Base-by-base conservation (phyloP, 1,140 invertebrate genomes). In the Lithobius niger region DNA sequence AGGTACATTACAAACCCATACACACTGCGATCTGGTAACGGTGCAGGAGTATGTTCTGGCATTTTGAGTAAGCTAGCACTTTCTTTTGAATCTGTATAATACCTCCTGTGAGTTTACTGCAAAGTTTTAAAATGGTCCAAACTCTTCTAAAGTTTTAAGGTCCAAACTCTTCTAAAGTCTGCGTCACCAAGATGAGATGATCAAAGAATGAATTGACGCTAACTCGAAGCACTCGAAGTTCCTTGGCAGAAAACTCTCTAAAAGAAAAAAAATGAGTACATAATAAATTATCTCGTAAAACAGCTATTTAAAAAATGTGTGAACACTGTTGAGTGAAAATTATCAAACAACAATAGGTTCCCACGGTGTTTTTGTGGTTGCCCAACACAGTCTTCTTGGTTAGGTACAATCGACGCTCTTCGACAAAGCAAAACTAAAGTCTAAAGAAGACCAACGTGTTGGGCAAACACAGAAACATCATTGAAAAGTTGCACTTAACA, bases 1-100 rank as follows among this genome's bases (percentile, higher is more conserved):
- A 93, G 75, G 64, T 84, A 90, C 63, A 92, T 74, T 31, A 82
- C 83, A 71, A 91, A 94, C n/a, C 91, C 91, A 74, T 93, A 93
- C 24, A 93, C 80, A 2, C 88, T 88, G 67, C 90, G 77, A 59
- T 81, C 79, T 40, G 79, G 78, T 26, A 82, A 84, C 3, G 84
- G 84, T n/a, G 79, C 78, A 57, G 86, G 86, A 15, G 83, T 86
- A 66, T 88, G 84, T 71, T 89, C 84, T 52, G 60, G 48, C 59
- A 62, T 59, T 36, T 56, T 56, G 19, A 31, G 58, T 80, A 76
- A 83, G 86, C 76, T 43, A 79, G 64, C 62, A 59, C 43, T 50
- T 26, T 55, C 50, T 58, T 40, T 31, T 59, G 21, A 55, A 16
- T 2, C 22, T 52, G 22, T 54, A 18, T 53, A 18, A 26, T 15